phyloP scores from a whole-genome alignment of 2,888 invertebrate species.

The Bombyx huttoni region DNA sequence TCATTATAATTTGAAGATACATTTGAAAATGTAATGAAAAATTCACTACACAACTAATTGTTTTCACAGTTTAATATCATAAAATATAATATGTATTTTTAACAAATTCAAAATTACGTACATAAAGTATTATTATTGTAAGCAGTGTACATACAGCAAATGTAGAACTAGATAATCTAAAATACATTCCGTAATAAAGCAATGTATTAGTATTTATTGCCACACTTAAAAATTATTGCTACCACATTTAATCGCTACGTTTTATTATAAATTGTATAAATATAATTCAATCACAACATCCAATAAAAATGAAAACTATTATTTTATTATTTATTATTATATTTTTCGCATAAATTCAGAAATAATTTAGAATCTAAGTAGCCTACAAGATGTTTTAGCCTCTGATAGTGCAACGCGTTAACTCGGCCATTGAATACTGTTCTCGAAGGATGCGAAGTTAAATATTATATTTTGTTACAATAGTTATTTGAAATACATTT shows the following conservation, averaged over 20 bases:
- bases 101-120: constrained; percentile 60
- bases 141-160: constrained; percentile 68
- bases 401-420: not conserved
- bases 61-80: constrained; percentile 42
- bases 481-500: not conserved
- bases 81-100: constrained; percentile 62
- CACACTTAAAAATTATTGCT: constrained; percentile 67
- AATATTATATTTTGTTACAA: no score
- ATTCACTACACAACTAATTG: constrained; percentile 39
- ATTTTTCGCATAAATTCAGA: constrained; percentile 54
- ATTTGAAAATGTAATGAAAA: constrained; percentile 5
- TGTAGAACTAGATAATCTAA: constrained; percentile 33
- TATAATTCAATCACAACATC: constrained; percentile 64
- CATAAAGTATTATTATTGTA: constrained; percentile 46
- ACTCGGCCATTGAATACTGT: not conserved
- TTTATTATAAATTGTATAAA: constrained; percentile 53
- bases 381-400: not conserved
- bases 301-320: constrained; percentile 47
- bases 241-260: constrained; percentile 63
- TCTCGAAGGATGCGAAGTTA: no score
- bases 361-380: not conserved
- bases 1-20: not conserved
- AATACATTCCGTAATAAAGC: constrained; percentile 48
- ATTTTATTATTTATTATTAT: constrained; percentile 40
- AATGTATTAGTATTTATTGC: constrained; percentile 65